A percentile compares a stretch with the other conserved stretches of the same genome.
These are phyloP conservation scores for Lontra canadensis DNA, from an alignment of 2,113 vertebrate genomes.

Conservation along the genomic window DNA sequence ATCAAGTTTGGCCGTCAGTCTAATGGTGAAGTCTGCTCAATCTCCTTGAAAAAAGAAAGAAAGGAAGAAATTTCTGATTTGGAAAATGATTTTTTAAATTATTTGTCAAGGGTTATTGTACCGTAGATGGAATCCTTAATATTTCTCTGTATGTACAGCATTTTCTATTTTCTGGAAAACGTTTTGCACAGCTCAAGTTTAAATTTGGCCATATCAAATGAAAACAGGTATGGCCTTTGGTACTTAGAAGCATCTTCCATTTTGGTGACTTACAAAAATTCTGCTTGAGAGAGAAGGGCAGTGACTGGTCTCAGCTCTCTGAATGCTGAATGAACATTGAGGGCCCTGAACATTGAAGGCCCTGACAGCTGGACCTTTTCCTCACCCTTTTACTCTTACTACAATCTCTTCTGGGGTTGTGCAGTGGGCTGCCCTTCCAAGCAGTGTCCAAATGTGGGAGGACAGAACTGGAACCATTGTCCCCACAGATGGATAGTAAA, in stretches of 20 bases:
- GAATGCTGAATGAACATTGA: constrained; percentile 25
- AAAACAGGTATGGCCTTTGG: not conserved
- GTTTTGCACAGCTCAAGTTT: constrained; percentile 7
- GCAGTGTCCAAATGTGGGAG: not conserved
- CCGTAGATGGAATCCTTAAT: constrained; percentile 8
- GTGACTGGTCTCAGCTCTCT: constrained; percentile 37
- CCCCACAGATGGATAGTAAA: constrained; percentile 41
- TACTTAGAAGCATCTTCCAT: not conserved
- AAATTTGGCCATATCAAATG: not conserved
- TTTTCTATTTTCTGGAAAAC: not conserved
- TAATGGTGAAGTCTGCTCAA: constrained; percentile 29
- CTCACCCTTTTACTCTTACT: constrained; percentile 49
- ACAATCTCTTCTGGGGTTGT: constrained; percentile 63
- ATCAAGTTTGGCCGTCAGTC: not conserved
- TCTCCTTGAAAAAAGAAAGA: not conserved
- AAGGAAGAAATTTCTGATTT: not conserved
- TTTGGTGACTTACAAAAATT: constrained; percentile 17
- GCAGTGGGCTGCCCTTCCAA: not conserved
- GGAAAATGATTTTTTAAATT: constrained; percentile 4
- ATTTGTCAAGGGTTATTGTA: constrained; percentile 20
- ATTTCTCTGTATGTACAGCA: not conserved
- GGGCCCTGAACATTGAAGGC: constrained; percentile 5
- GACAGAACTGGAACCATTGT: not conserved
- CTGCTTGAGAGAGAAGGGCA: constrained; percentile 38
- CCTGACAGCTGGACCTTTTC: constrained; percentile 38